Conservation (phyloP, 2,797 vertebrate species). For the Nannoperca obscura region DNA sequence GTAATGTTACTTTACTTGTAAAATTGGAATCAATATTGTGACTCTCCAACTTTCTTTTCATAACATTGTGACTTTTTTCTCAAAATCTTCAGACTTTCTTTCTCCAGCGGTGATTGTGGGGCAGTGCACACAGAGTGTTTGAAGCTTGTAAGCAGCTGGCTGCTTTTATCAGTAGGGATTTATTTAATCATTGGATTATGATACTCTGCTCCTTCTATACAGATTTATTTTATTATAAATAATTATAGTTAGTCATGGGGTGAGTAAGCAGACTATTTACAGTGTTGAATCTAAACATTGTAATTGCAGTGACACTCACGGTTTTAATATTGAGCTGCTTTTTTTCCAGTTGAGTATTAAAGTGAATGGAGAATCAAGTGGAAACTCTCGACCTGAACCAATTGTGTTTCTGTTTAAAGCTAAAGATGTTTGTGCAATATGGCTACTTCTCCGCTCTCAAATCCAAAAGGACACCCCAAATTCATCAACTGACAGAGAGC, state of each 20-base stretch:
- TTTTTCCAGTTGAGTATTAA: neutral
- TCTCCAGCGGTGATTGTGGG: neutral
- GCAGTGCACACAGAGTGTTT: conserved; percentile 22
- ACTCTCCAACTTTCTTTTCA: neutral
- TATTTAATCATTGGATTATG: conserved; percentile 10
- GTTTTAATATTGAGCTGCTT: conserved; percentile 19
- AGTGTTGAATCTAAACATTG: conserved; percentile 18
- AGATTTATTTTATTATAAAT: conserved; percentile 28
- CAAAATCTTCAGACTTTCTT: neutral
- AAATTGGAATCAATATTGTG: neutral
- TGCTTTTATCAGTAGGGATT: conserved; percentile 12
- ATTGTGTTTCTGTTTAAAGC: neutral
- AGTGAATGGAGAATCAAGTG: neutral
- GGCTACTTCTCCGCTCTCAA: conserved; percentile 3
- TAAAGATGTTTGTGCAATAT: neutral
- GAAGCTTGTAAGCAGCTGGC: neutral
- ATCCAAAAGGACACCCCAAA: neutral
- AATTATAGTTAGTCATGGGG: conserved; percentile 23
- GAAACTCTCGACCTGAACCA: neutral
- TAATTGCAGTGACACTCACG: neutral
- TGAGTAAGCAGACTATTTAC: conserved; percentile 36
- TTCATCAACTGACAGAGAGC: neutral
- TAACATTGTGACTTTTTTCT: neutral
- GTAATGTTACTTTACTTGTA: neutral
- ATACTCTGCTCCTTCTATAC: conserved; percentile 11